Evolutionary conservation across 2,113 vertebrate genomes (phyloP), one percentile per base, ranked within the genome.

Genomic region (Boleophthalmus pectinirostris): DNA sequence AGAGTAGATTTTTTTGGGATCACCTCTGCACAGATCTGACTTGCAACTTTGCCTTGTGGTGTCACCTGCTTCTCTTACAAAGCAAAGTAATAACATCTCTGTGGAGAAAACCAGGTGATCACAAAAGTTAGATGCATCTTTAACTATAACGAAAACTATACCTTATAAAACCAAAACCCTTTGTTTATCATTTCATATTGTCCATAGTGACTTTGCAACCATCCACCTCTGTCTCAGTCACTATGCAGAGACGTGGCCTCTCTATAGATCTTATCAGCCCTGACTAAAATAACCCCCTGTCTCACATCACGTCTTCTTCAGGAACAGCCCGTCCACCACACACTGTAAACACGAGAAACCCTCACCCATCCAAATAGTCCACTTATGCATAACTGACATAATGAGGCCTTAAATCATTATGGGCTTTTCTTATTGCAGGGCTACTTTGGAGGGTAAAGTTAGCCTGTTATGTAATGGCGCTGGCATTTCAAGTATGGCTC

Each of bases 291-390:
- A 92, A 89, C 74, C 61, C 66, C 77, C 87, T 93, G 90, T 94
- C 92, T 91, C 91, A 93, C 93, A 92, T 94, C 92, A 91, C 91
- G 94, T 94, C 92, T 91, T 88, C 87, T 91, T 89, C 83, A 91
- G 84, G 88, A 90, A 90, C 91, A 87, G 83, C 73, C 84, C 81
- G 86, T 90, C 92, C 89, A 87, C 69, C 76, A 54, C 56, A 25
- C n/a, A 58, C 56, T 25, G 12, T 8, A 12, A 54, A 23, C 53
- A 23, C n/a, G 0, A 24, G 10, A 11, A 0, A 15, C 21, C 24
- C 3, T 58, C 14, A 57, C 20, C 21, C 23, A 3, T 58, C 56
- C 13, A 15, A 14, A 2, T 24, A 5, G 1, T n/a, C 51, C 24
- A 24, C 24, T 58, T 63, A 11, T 79, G 47, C 58, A 29, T 66